These are phyloP conservation scores for Corythornis madagascariensis DNA, from an alignment of 2,113 vertebrate species.

Conservation along the genomic window DNA sequence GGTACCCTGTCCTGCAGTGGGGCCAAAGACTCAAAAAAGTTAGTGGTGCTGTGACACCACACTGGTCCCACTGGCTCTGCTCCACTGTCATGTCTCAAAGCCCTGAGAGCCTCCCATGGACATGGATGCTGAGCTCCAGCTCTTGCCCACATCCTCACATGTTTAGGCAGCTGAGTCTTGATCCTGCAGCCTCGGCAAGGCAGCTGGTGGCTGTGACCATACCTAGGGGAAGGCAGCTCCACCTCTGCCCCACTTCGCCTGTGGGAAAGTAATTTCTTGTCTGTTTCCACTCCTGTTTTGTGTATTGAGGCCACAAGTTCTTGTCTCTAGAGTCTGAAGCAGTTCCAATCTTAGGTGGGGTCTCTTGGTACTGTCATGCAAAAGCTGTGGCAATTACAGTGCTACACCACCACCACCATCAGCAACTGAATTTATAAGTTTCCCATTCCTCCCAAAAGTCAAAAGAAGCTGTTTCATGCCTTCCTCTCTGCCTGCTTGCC, in stretches of 20 bases:
- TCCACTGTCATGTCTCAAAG: not conserved
- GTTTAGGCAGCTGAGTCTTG: not conserved
- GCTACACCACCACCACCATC: slow-evolving; percentile 3
- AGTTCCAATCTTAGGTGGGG: slow-evolving; percentile 56
- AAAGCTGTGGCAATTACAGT: slow-evolving; percentile 43
- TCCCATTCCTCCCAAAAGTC: slow-evolving; percentile 34
- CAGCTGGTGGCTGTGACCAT: not conserved
- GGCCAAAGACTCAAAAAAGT: not conserved
- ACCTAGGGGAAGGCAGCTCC: accelerated
- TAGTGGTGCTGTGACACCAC: not conserved
- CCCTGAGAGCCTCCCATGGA: not conserved
- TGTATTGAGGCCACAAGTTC: slow-evolving; percentile 55
- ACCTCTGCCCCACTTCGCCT: slow-evolving; percentile 22
- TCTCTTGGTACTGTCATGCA: slow-evolving; percentile 36
- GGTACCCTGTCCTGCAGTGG: not conserved
- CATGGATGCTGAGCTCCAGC: accelerated
- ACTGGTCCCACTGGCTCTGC: accelerated
- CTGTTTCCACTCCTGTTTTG: slow-evolving; percentile 51
- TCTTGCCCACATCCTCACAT: not conserved
- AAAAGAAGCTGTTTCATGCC: slow-evolving; percentile 32
- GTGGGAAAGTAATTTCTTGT: slow-evolving; percentile 45
- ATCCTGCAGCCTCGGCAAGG: not conserved
- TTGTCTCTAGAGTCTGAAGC: slow-evolving; percentile 40
- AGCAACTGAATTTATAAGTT: slow-evolving; percentile 32
- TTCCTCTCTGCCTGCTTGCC: slow-evolving; percentile 1